Evolutionary conservation across 2,797 vertebrate genomes (phyloP), one percentile per base, ranked within the genome.

Genomic region (Sebastes itinus): DNA sequence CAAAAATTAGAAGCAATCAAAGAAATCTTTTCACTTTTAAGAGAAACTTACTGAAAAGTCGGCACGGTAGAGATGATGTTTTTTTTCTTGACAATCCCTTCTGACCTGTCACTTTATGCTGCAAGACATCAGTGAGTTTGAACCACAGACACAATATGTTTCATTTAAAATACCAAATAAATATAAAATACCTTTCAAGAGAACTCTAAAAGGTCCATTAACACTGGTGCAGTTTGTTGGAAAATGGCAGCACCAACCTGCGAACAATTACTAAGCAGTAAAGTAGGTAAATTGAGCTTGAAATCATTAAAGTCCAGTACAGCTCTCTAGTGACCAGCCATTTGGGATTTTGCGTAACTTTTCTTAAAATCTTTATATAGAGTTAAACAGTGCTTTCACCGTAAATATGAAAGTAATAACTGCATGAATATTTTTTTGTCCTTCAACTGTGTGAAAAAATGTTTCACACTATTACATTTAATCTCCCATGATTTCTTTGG

Each of bases 401-500:
- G 22, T 58, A 49, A 14, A 73, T 35, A 18, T 61, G 4, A 59
- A 38, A 72, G 49, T 23, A 62, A 64, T 12, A 52, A 55, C 20
- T 38, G 27, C 18, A 23, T 28, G 54, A 18, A 35, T 10, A 25
- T 46, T 7, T 75, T 75, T 72, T 9, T n/a, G 9, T 32, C 42
- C 25, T 33, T 64, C 23, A 28, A 7, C 35, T 46, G n/a, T 62
- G 30, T 27, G 13, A 49, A 61, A 55, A 30, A 22, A 52, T 52
- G 13, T 18, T 63, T 73, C 46, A 38, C 4, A 32, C 7, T n/a
- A 52, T 49, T 61, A 52, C 8, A n/a, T n/a, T 20, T 8, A 1
- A 23, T 56, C 22, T 62, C 25, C 14, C 13, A 35, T 11, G 4
- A 30, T 18, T 65, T 78, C 60, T 88, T 79, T 88, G 83, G 79